Evolutionary conservation across 1,140 invertebrate genomes (phyloP).

Genomic region (Brachystomella parvula): DNA sequence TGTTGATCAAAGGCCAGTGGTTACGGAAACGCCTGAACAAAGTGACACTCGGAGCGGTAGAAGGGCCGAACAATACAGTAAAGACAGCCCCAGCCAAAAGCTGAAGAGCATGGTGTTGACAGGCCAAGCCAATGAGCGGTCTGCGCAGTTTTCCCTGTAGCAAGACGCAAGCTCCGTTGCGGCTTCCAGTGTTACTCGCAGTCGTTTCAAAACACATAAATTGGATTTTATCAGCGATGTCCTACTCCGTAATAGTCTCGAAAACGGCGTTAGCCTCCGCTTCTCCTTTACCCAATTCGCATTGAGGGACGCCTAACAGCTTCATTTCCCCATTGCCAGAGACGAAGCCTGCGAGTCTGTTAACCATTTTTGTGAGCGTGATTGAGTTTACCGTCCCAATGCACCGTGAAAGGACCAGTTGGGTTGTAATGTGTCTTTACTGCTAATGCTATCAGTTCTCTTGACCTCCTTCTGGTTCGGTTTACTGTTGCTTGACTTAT

Average conservation of each 20-base stretch:
- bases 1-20: background rate
- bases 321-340: slow-evolving; percentile 37
- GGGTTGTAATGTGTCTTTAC: slow-evolving; percentile 8
- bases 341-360: slow-evolving; percentile 40
- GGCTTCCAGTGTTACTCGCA: slow-evolving; percentile 31
- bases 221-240: slow-evolving; percentile 24
- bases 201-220: slow-evolving; percentile 37
- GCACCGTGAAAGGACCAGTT: background rate
- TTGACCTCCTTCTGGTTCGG: background rate
- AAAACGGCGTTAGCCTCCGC: slow-evolving; percentile 36
- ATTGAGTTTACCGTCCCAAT: slow-evolving; percentile 23
- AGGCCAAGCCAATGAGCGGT: background rate
- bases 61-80: background rate
- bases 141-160: background rate
- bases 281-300: slow-evolving; percentile 36
- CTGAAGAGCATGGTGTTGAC: background rate
- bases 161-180: background rate
- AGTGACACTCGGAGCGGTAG: background rate
- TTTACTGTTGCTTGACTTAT: background rate
- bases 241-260: slow-evolving; percentile 30
- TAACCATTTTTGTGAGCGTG: slow-evolving; percentile 37
- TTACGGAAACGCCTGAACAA: background rate
- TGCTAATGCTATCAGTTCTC: background rate
- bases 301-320: slow-evolving; percentile 39
- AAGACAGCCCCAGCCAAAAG: background rate